Conservation (phyloP, 2,113 vertebrate species). For the Geococcyx californianus region DNA sequence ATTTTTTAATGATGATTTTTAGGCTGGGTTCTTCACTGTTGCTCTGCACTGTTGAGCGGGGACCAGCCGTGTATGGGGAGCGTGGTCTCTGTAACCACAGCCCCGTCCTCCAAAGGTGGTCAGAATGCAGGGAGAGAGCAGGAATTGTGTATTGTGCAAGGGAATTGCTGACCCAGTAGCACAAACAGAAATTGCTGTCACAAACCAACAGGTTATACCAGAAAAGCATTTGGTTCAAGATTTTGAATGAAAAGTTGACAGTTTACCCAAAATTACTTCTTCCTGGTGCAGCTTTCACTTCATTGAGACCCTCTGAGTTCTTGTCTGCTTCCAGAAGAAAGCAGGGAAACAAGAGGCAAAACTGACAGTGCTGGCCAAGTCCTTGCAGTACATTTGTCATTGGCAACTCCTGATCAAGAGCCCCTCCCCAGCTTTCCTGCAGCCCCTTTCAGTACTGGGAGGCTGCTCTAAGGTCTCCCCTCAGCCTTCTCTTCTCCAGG, state of each 20-base stretch:
- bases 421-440: no score
- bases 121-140: neutral
- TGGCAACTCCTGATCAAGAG: no score
- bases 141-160: neutral
- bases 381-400: neutral
- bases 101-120: neutral
- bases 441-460: no score
- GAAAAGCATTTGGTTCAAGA: neutral
- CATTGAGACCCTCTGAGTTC: neutral
- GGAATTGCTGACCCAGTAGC: conserved; percentile 1
- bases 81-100: neutral
- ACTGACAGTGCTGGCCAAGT: neutral
- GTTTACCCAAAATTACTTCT: neutral
- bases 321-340: neutral
- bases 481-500: no score
- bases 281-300: neutral
- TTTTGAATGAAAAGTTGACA: neutral
- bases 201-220: neutral
- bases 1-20: neutral
- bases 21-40: neutral
- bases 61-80: neutral
- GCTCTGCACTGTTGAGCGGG: rapidly evolving
- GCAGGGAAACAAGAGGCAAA: neutral
- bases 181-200: neutral
- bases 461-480: no score